Conservation (phyloP, 2,797 vertebrate genomes). For the Xiphophorus birchmanni region DNA sequence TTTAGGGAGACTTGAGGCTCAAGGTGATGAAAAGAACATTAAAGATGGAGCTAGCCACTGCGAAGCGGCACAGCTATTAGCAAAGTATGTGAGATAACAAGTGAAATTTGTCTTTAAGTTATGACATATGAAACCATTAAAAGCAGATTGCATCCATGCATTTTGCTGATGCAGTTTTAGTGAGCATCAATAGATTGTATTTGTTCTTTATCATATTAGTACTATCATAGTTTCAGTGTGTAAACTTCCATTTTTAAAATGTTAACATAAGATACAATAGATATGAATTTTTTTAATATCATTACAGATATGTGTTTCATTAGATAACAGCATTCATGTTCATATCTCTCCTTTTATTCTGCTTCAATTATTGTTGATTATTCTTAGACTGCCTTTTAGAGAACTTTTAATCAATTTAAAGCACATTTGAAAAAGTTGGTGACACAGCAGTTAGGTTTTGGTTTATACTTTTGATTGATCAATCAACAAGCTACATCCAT, state of each 20-base stretch:
- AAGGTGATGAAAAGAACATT: conserved; percentile 31
- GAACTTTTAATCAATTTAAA: background rate
- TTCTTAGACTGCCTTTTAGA: background rate
- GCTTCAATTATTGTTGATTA: background rate
- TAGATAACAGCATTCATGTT: background rate
- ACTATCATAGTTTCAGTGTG: conserved; percentile 35
- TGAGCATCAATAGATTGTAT: conserved; percentile 28
- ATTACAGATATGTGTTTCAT: background rate
- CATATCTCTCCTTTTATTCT: background rate
- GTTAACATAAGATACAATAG: background rate
- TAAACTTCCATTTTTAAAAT: background rate
- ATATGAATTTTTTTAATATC: background rate
- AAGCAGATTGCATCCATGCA: conserved; percentile 31
- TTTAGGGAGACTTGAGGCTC: conserved; percentile 14
- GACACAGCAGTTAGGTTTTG: conserved; percentile 2
- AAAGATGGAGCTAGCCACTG: conserved; percentile 21
- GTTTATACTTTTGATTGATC: background rate
- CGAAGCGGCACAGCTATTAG: conserved; percentile 3
- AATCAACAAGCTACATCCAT: background rate
- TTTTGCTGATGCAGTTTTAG: conserved; percentile 45
- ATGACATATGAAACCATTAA: conserved; percentile 34
- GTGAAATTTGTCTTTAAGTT: conserved; percentile 44
- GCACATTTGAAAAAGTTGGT: background rate
- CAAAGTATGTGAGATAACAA: conserved; percentile 19
- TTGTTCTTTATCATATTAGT: conserved; percentile 48